Evolutionary conservation across 1,140 invertebrate genomes (phyloP), one percentile per base, ranked within the genome.

Genomic region (Neotoxoptera formosana): DNA sequence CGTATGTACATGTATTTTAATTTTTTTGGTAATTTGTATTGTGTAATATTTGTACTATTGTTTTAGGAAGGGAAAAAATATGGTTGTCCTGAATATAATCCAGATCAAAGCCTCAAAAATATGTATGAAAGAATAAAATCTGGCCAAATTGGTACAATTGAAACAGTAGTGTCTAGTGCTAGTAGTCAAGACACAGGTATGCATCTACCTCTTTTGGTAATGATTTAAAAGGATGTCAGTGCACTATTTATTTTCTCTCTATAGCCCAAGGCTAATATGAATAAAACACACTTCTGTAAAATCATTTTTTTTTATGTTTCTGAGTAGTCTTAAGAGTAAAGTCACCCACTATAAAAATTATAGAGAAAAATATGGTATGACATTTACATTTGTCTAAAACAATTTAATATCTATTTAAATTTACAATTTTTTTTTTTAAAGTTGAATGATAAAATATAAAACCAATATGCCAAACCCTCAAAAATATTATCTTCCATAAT

Each of bases 21-120:
- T 0, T 23, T 45, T 84, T 84, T 41, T 41, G 7, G 23, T 9
- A 41, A 34, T 34, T 53, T 23, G 14, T 88, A 17, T 36, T 88
- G 2, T 34, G 4, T 90, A 30, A 41, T 90, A 45, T 60, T 60
- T 90, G 11, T 36, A 23, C 23, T 8, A 23, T 36, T 93, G n/a
- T 84, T 93, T 93, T 86, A 93, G 91, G 81, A 93, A 30, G 25
- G 7, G 21, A 41, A 84, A 45, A 41, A 8, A 56, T 45, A 41
- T 84, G 48, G 36, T 6, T 93, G 91, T 41, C 91, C 91, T 56
- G 9, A 41, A 45, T 93, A 36, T 41, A 83, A 86, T 56, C 81
- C 91, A 30, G 34, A 93, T 1, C 91, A 93, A 93, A 93, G 81
- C 21, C 48, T 93, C 84, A 34, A 93, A 41, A 2, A n/a, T 93